phyloP scores from a whole-genome alignment of 2,888 invertebrate species.

The Xiphydria camelus region DNA sequence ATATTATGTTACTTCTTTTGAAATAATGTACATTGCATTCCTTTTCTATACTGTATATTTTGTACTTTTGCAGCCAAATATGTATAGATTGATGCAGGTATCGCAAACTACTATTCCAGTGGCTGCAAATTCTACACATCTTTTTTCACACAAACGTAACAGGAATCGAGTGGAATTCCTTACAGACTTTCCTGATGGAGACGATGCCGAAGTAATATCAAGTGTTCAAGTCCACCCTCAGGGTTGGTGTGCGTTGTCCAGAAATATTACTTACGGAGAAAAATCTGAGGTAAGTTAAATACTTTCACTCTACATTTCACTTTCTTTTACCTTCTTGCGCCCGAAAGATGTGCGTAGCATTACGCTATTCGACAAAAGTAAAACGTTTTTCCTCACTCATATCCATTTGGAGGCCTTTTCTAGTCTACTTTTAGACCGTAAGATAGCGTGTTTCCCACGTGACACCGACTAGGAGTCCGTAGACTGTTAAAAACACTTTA shows the following conservation, averaged over 20 bases:
- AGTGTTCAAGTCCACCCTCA: slow-evolving; percentile 88
- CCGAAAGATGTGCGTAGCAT: no score
- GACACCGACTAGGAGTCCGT: no score
- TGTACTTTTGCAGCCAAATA: slow-evolving; percentile 71
- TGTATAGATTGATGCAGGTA: slow-evolving; percentile 87
- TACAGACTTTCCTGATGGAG: slow-evolving; percentile 83
- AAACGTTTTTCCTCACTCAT: no score
- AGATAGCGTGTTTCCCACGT: no score
- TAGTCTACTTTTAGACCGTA: no score
- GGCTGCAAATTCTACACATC: slow-evolving; percentile 78
- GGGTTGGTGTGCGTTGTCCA: slow-evolving; percentile 85
- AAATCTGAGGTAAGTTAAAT: slow-evolving; percentile 72
- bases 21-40: slow-evolving; percentile 1
- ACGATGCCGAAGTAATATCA: slow-evolving; percentile 89
- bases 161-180: slow-evolving; percentile 88
- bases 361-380: no score
- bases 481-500: no score
- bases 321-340: not conserved
- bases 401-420: no score
- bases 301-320: not conserved
- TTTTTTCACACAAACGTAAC: slow-evolving; percentile 74
- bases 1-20: no score
- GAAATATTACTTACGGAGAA: slow-evolving; percentile 86
- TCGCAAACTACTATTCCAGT: slow-evolving; percentile 81
- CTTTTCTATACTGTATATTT: slow-evolving; percentile 9